Percentiles rank a stretch among this genome's conserved stretches.
Evolutionary conservation across 37 sponge, comb jelly and placozoan species (phyloP).

Genomic region (Agelas oroides): DNA sequence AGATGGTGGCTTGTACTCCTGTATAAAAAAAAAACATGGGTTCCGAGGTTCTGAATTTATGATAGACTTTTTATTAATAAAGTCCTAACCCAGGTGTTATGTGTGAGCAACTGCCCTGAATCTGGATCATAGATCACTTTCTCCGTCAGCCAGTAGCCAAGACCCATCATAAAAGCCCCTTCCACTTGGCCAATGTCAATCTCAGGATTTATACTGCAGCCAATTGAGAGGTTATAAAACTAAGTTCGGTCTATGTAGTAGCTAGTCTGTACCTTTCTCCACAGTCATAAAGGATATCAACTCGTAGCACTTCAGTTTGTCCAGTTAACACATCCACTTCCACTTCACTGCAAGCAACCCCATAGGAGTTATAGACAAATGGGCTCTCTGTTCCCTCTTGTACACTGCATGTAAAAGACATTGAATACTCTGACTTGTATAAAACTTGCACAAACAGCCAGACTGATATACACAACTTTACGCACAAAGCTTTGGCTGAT

Average conservation of each 20-base stretch:
- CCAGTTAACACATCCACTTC: constrained; percentile 88
- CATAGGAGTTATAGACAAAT: constrained; percentile 71
- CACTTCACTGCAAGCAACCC: constrained; percentile 65
- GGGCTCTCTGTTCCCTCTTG: constrained; percentile 6
- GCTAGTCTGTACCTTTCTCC: constrained; percentile 64
- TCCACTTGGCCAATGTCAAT: constrained; percentile 89
- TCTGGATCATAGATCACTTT: constrained; percentile 57
- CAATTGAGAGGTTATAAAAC: neutral
- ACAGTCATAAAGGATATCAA: constrained; percentile 91
- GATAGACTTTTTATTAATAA: too few species aligned
- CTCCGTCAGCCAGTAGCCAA: constrained; percentile 89
- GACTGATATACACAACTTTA: neutral
- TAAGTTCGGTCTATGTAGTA: too few species aligned
- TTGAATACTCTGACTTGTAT: too few species aligned
- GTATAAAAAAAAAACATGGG: neutral
- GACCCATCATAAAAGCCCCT: constrained; percentile 86
- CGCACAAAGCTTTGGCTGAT: constrained; percentile 34
- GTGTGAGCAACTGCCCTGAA: constrained; percentile 70
- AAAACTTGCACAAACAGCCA: too few species aligned
- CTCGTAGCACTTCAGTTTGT: constrained; percentile 60
- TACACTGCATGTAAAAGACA: constrained; percentile 31
- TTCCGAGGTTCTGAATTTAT: too few species aligned
- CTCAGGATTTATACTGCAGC: constrained; percentile 80
- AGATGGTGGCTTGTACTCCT: constrained; percentile 89
- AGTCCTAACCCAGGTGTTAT: constrained; percentile 84